Evolutionary conservation across 2,888 invertebrate species (phyloP).

Genomic region (Parnassius glacialis): DNA sequence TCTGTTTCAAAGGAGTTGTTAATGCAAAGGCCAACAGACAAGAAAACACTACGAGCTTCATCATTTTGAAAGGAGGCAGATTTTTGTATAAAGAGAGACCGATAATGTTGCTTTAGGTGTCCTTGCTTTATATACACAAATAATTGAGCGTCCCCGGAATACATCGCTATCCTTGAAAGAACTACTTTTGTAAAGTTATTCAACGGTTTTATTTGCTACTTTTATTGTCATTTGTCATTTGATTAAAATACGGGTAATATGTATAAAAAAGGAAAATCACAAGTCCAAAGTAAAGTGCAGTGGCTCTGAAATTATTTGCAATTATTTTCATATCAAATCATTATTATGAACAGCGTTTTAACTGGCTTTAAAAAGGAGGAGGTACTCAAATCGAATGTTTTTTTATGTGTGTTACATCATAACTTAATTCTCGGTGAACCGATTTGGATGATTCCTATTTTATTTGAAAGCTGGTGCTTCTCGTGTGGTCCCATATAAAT

Average conservation of each 20-base stretch:
- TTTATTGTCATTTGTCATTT: slow-evolving; percentile 33
- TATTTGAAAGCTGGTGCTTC: no score
- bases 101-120: slow-evolving; percentile 43
- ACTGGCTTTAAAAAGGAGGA: no score
- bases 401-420: no score
- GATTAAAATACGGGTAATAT: neutral
- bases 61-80: slow-evolving; percentile 70
- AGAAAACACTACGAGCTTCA: slow-evolving; percentile 82
- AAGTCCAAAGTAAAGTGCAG: no score
- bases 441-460: no score
- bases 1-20: slow-evolving; percentile 62
- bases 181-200: slow-evolving; percentile 56
- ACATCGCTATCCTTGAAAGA: slow-evolving; percentile 55
- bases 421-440: no score
- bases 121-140: slow-evolving; percentile 33
- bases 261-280: neutral
- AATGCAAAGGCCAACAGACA: slow-evolving; percentile 81
- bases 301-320: no score
- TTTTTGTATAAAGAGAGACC: slow-evolving; percentile 54
- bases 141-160: slow-evolving; percentile 53
- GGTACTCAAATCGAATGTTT: no score
- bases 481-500: no score
- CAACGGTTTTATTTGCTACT: slow-evolving; percentile 37
- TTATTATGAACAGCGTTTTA: no score
- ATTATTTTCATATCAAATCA: no score